Evolutionary conservation across 2,888 invertebrate species (phyloP), one percentile per base, ranked within the genome.

Genomic region (Apeira syringaria): DNA sequence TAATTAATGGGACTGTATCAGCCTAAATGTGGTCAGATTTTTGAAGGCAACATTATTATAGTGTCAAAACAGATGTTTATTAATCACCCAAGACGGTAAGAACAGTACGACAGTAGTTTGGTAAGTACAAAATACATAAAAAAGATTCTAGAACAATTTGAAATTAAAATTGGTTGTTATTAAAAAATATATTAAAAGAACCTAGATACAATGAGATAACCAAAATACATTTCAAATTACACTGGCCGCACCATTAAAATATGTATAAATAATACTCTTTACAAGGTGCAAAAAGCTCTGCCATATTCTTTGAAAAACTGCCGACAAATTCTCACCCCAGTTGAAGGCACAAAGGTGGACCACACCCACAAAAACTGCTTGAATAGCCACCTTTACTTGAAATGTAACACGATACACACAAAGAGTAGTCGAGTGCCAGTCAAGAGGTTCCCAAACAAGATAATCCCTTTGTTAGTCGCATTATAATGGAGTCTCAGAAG

Each of bases 361-460:
- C 83, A 81, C 80, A 80, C 80, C 80, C 68, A 82, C 79, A 84
- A 83, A 83, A 82, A 84, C 77, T 80, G 45, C 39, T 68, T 74
- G 61, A 78, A 81, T 80, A 74, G 74, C 70, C 71, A 72, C 74
- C 74, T 74, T 72, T 68, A 50, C 51, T 54, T 47, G 36, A 78
- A 82, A 74, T 66, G 84, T 80, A 84, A 85, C 78, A 75, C 76
- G 83, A 84, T 82, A 80, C 71, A 79, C 71, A 75, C 71, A 73
- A 77, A 75, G 76, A 69, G 65, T 71, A 68, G 67, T 70, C 74
- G 79, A 84, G 81, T 75, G 75, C 74, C 78, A 79, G 84, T 85
- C 86, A 85, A 87, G 86, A 86, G 84, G 83, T 83, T 85, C 81
- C 80, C 83, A 85, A 87, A 87, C 86, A 86, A 83, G 85, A 87